Evolutionary conservation across 2,888 invertebrate genomes (phyloP).

Genomic region (Andricus curvator): DNA sequence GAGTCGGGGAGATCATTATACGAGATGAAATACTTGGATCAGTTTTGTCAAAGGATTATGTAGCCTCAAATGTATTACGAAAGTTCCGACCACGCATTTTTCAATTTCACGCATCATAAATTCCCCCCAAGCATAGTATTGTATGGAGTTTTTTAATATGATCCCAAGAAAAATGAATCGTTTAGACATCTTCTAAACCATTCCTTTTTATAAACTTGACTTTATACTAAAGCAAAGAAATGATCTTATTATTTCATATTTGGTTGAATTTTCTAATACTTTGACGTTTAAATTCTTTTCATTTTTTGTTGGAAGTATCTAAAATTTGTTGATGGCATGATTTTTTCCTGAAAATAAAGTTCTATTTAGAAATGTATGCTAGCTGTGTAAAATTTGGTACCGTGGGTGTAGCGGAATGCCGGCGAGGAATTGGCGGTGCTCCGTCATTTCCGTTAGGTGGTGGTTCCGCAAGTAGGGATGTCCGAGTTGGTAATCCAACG

Average conservation of each 20-base stretch:
- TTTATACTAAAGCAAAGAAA: no score
- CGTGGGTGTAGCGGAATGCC: slow-evolving; percentile 73
- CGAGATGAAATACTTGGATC: background rate
- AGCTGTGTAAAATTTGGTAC: slow-evolving; percentile 58
- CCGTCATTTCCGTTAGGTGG: slow-evolving; percentile 62
- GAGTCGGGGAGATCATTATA: background rate
- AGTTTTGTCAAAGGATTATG: slow-evolving; percentile 7
- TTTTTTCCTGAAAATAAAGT: background rate
- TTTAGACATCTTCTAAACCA: background rate
- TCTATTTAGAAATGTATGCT: slow-evolving; percentile 17
- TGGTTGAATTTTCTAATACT: no score
- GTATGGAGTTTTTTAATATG: background rate
- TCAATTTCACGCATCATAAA: slow-evolving; percentile 1
- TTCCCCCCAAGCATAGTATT: background rate
- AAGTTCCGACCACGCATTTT: background rate
- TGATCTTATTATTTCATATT: no score
- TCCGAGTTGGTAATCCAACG: slow-evolving; percentile 69
- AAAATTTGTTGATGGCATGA: background rate
- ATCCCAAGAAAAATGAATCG: background rate
- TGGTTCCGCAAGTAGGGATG: slow-evolving; percentile 68
- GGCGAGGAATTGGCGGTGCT: slow-evolving; percentile 72
- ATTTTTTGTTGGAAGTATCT: no score
- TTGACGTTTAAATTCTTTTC: no score
- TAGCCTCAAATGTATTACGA: background rate
- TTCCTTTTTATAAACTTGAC: background rate